Base-by-base conservation (phyloP, 2,797 vertebrate species). In the Pipistrellus nathusii region DNA sequence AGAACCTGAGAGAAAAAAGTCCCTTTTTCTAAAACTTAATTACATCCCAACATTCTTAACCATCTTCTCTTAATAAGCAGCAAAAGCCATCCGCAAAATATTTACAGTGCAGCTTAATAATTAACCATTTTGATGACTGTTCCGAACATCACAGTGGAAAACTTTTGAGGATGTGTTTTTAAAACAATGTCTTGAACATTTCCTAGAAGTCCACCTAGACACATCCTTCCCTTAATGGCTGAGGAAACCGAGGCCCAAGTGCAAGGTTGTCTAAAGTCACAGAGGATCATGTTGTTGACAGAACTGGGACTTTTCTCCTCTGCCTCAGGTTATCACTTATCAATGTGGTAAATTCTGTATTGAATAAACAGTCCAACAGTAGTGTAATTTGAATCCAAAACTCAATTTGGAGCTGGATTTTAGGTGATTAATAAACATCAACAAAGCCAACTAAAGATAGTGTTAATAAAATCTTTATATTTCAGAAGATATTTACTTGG, bases 381-480 rank as follows among this genome's bases (percentile, higher is more conserved):
- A 55, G 15, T 62, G 9, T 12, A n/a, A 0, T 81, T 81, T 44
- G 44, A 85, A 68, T 32, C 57, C 78, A 90, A 84, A 48, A 48
- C 46, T 48, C 53, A 41, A 3, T 75, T 73, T 72, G 46, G 46
- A 17, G 5, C 76, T 83, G 11, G 71, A 53, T 57, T 77, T 90
- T 92, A 64, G 85, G 41, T 75, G 80, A 44, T 82, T 93, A 75
- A 80, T 85, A 83, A 53, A 62, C 3, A 73, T 51, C 21, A n/a
- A 53, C 38, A 73, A 85, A 86, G 21, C 82, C 83, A 95, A 91
- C 90, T 94, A 95, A 90, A 90, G 90, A 53, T 69, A 72, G 55
- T 96, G 46, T 84, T 95, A 81, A 32, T 87, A 91, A 90, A 88
- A 55, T 85, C 64, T 77, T 94, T 66, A 0, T 77, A 21, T 64